Evolutionary conservation across 2,113 vertebrate genomes (phyloP).

Genomic region (Microcebus griseorufus): DNA sequence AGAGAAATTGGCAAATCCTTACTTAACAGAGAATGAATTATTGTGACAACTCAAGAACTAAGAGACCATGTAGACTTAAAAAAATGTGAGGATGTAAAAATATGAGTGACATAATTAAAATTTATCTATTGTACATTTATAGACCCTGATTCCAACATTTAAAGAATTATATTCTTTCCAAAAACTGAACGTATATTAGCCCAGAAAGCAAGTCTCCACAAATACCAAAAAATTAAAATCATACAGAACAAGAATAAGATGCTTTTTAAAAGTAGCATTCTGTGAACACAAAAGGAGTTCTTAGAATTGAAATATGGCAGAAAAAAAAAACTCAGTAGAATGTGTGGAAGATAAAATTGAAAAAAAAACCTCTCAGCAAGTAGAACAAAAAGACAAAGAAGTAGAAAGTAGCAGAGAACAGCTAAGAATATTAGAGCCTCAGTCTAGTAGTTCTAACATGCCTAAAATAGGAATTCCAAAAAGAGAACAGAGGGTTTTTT

Average conservation of each 20-base stretch:
- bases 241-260: not conserved
- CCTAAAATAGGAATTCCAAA: not conserved
- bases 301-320: constrained; percentile 26
- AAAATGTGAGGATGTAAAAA: constrained; percentile 13
- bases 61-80: not conserved
- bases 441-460: not conserved
- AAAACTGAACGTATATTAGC: not conserved
- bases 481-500: not conserved
- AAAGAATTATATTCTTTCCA: not conserved
- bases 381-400: not conserved
- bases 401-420: constrained; percentile 11
- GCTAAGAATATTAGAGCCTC: not conserved
- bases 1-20: not conserved
- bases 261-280: constrained; percentile 5
- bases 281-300: not conserved
- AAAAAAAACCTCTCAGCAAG: not conserved
- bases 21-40: not conserved
- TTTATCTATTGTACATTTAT: not conserved
- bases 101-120: not conserved
- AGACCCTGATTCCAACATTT: not conserved
- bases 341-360: constrained; percentile 17
- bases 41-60: not conserved
- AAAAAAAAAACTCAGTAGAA: not conserved
- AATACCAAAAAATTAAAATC: constrained; percentile 51
- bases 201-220: constrained; percentile 8